phyloP scores from a whole-genome alignment of 1,140 invertebrate species.

The Caenorhabditis elegans region DNA sequence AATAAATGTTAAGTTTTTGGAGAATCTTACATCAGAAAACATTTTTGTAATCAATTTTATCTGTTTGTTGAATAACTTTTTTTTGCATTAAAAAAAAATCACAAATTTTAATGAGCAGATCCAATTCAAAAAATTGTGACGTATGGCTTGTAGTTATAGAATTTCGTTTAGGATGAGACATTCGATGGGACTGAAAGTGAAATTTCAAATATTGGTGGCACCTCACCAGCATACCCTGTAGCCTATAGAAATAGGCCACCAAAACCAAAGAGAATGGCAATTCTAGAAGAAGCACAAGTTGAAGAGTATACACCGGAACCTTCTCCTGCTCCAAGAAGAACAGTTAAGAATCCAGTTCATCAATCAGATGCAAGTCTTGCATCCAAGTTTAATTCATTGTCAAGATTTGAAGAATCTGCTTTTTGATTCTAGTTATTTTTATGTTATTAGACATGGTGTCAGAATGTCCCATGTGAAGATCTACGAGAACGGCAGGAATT shows the following conservation, averaged over 20 bases:
- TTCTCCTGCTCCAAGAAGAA: conserved; percentile 9
- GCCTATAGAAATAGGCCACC: conserved; percentile 7
- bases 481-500: no score
- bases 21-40: no score
- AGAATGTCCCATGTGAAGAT: no score
- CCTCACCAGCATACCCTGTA: neutral
- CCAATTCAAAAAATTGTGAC: no score
- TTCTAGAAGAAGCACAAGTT: neutral
- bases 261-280: conserved; percentile 12
- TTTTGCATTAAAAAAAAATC: no score
- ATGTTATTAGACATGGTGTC: no score
- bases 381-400: neutral
- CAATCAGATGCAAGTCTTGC: neutral
- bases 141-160: no score
- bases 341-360: neutral
- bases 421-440: neutral
- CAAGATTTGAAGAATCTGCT: conserved; percentile 2
- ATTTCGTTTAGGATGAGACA: neutral
- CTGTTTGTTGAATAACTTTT: no score
- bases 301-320: conserved; percentile 14
- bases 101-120: no score
- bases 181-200: neutral
- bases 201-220: conserved; percentile 11
- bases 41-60: no score
- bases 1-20: no score